phyloP scores from a whole-genome alignment of 2,888 invertebrate species.

The Rhagium mordax region DNA sequence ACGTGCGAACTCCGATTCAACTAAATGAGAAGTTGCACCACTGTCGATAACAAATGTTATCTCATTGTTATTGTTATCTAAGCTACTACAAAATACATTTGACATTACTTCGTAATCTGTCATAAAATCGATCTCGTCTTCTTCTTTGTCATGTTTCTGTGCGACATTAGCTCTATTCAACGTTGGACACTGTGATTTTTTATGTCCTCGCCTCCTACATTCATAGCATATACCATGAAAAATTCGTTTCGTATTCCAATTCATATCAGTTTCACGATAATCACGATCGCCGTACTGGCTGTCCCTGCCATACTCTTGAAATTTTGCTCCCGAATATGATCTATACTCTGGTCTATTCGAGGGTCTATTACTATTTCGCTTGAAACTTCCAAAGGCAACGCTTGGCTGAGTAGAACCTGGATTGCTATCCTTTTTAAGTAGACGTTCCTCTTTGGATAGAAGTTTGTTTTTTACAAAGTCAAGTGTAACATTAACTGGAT shows the following conservation, averaged over 20 bases:
- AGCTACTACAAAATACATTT: background rate
- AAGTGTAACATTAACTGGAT: background rate
- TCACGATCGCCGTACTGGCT: background rate
- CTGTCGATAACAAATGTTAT: conserved; percentile 1
- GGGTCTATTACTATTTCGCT: background rate
- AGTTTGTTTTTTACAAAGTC: background rate
- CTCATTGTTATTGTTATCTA: background rate
- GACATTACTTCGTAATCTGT: background rate
- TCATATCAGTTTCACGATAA: background rate
- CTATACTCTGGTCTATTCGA: background rate
- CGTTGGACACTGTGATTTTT: background rate
- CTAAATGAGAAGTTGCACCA: conserved; percentile 14
- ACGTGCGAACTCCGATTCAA: conserved; percentile 2
- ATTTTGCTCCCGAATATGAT: no score
- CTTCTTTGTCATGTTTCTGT: background rate
- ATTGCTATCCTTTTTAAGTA: background rate
- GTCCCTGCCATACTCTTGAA: background rate
- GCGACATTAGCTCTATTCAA: background rate
- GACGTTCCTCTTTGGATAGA: background rate
- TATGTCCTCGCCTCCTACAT: background rate
- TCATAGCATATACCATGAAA: background rate
- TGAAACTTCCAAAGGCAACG: background rate
- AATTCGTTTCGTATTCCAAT: background rate
- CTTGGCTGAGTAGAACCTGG: background rate
- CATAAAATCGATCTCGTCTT: background rate